Conservation (phyloP, 2,797 vertebrate species). For the Aselliscus stoliczkanus region DNA sequence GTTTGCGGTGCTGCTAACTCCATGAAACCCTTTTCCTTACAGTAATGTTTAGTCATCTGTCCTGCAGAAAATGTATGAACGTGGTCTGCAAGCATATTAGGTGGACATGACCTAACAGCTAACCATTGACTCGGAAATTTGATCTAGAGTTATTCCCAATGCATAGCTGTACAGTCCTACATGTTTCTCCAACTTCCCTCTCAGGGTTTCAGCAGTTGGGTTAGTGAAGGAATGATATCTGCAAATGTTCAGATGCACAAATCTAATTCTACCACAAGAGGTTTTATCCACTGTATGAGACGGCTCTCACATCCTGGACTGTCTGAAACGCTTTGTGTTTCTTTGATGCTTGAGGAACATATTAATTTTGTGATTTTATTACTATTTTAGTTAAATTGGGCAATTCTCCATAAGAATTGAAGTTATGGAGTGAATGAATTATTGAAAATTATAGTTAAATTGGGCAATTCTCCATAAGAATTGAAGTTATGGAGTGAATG, state of each 20-base stretch:
- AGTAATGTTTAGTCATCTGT: not conserved
- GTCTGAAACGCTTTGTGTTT: not conserved
- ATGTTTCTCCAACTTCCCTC: not conserved
- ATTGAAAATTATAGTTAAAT: constrained; percentile 19
- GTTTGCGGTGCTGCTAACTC: not conserved
- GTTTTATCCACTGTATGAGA: not conserved
- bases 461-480: not conserved
- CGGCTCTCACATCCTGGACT: not conserved
- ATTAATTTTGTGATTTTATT: not conserved
- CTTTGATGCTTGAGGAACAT: not conserved
- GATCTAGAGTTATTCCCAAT: not conserved
- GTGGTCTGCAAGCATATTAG: not conserved
- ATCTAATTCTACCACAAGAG: not conserved
- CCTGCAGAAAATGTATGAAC: not conserved
- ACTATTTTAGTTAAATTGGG: not conserved
- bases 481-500: not conserved
- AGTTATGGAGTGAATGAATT: not conserved
- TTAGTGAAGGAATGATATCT: not conserved
- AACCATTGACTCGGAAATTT: not conserved
- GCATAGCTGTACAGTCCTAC: not conserved
- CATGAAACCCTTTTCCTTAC: not conserved
- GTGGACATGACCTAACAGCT: not conserved
- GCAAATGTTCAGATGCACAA: too few relatives aligned
- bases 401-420: not conserved
- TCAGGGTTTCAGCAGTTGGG: not conserved